Evolutionary conservation across 1,140 invertebrate genomes (phyloP), one percentile per base, ranked within the genome.

Genomic region (Drosophila gunungcola): DNA sequence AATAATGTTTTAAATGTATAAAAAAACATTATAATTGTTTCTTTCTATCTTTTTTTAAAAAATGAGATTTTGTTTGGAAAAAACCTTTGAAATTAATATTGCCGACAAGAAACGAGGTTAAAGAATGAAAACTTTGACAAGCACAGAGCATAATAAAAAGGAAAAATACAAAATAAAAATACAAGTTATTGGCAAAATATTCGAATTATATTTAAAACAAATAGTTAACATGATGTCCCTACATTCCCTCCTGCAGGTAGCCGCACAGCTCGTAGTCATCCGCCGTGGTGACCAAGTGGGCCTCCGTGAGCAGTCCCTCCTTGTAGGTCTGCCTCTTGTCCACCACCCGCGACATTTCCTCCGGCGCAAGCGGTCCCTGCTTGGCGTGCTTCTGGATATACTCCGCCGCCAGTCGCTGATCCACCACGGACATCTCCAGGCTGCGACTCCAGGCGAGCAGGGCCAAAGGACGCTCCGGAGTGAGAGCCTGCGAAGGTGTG

Each of bases 391-490:
- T 92, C 69, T 92, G 93, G 46, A 97, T 97, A 83, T 97, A 97
- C 16, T 93, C 73, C 1, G 82, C 73, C 2, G 94, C 94, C 1
- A 95, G 84, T 34, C 92, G 78, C 1, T 93, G 91, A 81, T 96
- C 94, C 0, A 96, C 94, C 36, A 94, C 94, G 3, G 95, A 95
- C 96, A 97, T 97, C 61, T 94, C 93, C 12, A 97, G 88, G 54
- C 94, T 93, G 83, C 94, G 95, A 21, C 96, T 96, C 97, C 97
- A 97, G 1, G 96, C 93, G 3, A 97, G 91, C 72, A 98, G 80
- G 3, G 95, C 96, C 3, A 97, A 91, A 0, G 97, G 97, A 94
- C 95, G 93, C 27, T 95, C 93, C 38, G 92, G 80, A 38, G 93
- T 92, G 3, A 98, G 84, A 16, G 93, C 73, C 74, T 93, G 95